These are phyloP conservation scores for Phenganax subtilis DNA, from an alignment of 92 coral and sea anemone species.

Conservation along the genomic window DNA sequence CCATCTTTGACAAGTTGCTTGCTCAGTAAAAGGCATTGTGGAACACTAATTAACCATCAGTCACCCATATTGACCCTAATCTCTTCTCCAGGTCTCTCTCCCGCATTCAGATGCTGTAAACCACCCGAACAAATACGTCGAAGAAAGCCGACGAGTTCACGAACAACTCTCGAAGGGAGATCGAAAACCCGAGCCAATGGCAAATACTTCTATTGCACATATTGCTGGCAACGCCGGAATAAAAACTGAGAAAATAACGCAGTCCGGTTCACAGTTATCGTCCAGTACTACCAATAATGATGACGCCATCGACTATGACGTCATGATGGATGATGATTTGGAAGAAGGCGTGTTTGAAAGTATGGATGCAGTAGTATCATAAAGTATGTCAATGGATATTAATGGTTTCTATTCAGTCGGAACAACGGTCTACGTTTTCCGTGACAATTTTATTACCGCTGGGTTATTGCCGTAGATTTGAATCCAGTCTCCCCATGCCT, in stretches of 20 bases:
- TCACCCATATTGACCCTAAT: neutral
- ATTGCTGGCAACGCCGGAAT: constrained; percentile 1
- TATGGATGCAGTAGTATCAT: constrained; percentile 35
- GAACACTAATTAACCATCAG: too few relatives aligned
- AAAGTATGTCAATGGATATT: neutral
- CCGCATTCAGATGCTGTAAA: constrained; percentile 60
- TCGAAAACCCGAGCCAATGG: constrained; percentile 28
- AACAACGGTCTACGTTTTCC: neutral
- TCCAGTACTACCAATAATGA: constrained; percentile 14
- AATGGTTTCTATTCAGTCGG: neutral
- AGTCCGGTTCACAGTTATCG: constrained; percentile 20
- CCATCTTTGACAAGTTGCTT: neutral
- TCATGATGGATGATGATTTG: constrained; percentile 38
- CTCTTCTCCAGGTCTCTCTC: constrained; percentile 40
- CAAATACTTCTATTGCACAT: constrained; percentile 12
- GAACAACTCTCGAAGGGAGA: constrained; percentile 20
- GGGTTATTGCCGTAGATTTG: neutral
- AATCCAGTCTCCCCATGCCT: constrained; percentile 24
- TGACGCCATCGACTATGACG: constrained; percentile 36
- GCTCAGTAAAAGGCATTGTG: neutral
- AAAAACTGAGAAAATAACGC: constrained; percentile 28
- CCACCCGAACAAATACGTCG: constrained; percentile 96
- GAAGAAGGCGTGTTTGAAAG: constrained; percentile 32
- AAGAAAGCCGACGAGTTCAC: constrained; percentile 65
- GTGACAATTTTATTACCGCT: neutral